A percentile compares a stretch with the other conserved stretches of the same genome.
Conservation (phyloP, 2,797 vertebrate species). For the Typhlichthys eigenmanni region DNA sequence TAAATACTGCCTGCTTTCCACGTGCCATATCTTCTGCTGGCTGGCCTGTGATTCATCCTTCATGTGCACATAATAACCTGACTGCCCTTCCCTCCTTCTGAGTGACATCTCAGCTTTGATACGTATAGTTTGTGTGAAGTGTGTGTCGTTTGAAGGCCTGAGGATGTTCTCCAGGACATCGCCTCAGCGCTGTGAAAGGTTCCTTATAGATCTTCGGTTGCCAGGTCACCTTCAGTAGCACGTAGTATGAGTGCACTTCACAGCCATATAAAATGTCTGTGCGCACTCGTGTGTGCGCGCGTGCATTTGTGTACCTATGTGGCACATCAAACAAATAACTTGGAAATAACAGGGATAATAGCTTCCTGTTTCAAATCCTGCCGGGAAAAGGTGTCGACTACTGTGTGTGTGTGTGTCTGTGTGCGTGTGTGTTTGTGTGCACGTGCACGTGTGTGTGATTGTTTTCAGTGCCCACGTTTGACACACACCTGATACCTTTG, state of each 20-base stretch:
- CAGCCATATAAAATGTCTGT: constrained; percentile 56
- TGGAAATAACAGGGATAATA: no score
- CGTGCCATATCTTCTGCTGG: background rate
- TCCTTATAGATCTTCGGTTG: constrained; percentile 34
- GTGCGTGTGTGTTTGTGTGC: background rate
- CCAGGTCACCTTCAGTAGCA: constrained; percentile 63
- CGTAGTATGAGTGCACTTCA: constrained; percentile 30
- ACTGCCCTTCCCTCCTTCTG: constrained; percentile 26
- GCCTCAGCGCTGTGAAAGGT: constrained; percentile 64
- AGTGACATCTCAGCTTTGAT: constrained; percentile 15
- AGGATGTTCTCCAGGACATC: constrained; percentile 53
- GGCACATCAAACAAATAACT: no score
- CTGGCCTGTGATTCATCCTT: constrained; percentile 33
- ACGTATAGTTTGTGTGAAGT: background rate
- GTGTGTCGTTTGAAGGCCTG: constrained; percentile 32
- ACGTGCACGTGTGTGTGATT: background rate
- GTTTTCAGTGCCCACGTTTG: background rate
- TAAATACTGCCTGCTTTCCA: constrained; percentile 12
- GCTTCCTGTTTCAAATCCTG: no score
- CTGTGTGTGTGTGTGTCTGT: background rate
- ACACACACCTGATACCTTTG: no score
- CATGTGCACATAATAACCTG: constrained; percentile 26
- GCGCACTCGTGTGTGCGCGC: constrained; percentile 1
- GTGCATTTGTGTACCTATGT: constrained; percentile 2
- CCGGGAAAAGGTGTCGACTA: no score